Percentiles rank a stretch among this genome's conserved stretches.
Conservation (phyloP, 2,888 invertebrate genomes). For the Endotricha flammealis region DNA sequence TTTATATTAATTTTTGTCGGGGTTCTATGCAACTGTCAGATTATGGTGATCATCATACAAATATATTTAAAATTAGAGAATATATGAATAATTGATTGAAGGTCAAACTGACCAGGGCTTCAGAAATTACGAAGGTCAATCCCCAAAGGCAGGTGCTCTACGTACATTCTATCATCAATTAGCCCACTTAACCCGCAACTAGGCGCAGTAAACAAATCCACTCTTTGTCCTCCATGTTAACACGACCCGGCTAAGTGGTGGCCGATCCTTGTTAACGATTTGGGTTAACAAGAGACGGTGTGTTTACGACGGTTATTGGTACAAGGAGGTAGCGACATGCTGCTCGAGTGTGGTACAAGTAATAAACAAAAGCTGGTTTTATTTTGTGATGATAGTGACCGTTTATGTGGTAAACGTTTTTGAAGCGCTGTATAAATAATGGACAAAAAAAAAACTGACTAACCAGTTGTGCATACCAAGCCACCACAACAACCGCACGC, state of each 20-base stretch:
- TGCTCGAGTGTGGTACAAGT: conserved; percentile 20
- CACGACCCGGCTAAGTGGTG: conserved; percentile 61
- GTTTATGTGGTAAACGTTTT: too few relatives aligned
- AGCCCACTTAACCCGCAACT: conserved; percentile 69
- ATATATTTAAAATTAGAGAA: too few relatives aligned
- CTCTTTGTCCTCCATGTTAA: conserved; percentile 70
- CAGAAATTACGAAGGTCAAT: conserved; percentile 14
- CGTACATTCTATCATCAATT: conserved; percentile 68
- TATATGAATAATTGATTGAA: too few relatives aligned
- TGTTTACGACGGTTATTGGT: conserved; percentile 54
- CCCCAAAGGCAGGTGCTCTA: conserved; percentile 28
- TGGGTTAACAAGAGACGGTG: conserved; percentile 68
- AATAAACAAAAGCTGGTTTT: conserved; percentile 9
- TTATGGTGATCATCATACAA: too few relatives aligned
- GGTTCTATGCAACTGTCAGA: too few relatives aligned
- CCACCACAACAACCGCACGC: too few relatives aligned
- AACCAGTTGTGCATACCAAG: too few relatives aligned
- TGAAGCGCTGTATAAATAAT: too few relatives aligned
- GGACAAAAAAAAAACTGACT: too few relatives aligned
- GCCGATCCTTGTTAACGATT: conserved; percentile 73
- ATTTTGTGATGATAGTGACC: too few relatives aligned
- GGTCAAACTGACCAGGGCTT: too few relatives aligned
- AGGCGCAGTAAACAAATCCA: conserved; percentile 64
- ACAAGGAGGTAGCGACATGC: conserved; percentile 52
- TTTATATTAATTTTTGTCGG: too few relatives aligned